Evolutionary conservation across 2,888 invertebrate genomes (phyloP).

Genomic region (Spatulosminthurus flaviceps): DNA sequence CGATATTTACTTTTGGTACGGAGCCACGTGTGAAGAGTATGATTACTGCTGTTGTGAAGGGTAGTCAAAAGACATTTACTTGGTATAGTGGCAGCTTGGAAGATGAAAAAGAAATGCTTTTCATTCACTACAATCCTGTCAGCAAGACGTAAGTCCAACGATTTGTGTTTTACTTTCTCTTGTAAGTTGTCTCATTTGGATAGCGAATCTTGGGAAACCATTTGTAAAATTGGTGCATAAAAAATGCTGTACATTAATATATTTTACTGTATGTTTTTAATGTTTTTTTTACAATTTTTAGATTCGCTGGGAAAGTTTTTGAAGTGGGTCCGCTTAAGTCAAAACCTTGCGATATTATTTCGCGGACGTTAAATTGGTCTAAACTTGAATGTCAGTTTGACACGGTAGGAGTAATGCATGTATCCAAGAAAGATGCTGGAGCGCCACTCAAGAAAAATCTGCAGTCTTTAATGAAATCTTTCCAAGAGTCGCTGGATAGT

Average conservation of each 20-base stretch:
- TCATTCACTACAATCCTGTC: constrained; percentile 70
- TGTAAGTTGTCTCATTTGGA: neutral
- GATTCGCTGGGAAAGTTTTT: constrained; percentile 41
- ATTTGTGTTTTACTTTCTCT: neutral
- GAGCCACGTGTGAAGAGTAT: constrained; percentile 71
- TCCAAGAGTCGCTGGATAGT: constrained; percentile 56
- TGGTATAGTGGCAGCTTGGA: constrained; percentile 57
- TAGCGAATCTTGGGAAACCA: neutral
- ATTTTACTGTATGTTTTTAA: no score
- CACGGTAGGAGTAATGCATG: constrained; percentile 58
- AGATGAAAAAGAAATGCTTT: constrained; percentile 71
- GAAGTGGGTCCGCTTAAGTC: constrained; percentile 32
- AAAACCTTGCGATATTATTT: constrained; percentile 50
- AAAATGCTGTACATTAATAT: neutral
- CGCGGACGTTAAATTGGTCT: constrained; percentile 52
- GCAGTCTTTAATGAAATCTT: constrained; percentile 56
- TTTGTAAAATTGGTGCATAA: no score
- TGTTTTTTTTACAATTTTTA: neutral
- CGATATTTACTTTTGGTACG: constrained; percentile 71
- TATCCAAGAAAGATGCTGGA: constrained; percentile 54
- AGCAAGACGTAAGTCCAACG: constrained; percentile 68
- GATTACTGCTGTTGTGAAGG: constrained; percentile 72
- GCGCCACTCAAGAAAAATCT: constrained; percentile 60
- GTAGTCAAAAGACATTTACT: constrained; percentile 59
- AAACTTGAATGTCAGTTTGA: constrained; percentile 62